phyloP scores from a whole-genome alignment of 2,797 vertebrate species.

The Catostomus latipinnis region DNA sequence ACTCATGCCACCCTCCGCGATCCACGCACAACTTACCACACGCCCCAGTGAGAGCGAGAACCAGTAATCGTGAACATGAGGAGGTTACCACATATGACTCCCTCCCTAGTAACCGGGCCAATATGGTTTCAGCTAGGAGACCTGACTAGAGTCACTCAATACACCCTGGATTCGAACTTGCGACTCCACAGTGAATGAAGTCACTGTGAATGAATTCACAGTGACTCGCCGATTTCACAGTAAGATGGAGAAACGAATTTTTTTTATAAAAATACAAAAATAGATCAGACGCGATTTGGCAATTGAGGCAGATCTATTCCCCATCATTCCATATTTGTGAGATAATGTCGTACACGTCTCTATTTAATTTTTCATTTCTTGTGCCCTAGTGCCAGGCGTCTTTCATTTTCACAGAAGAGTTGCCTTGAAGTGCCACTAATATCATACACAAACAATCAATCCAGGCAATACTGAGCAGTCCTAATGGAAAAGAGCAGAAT shows the following conservation, averaged over 20 bases:
- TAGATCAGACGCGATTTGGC: constrained; percentile 62
- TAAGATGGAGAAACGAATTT: background rate
- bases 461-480: constrained; percentile 75
- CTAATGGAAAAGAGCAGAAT: constrained; percentile 82
- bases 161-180: too few relatives aligned
- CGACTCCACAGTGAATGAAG: too few relatives aligned
- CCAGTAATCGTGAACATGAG: too few relatives aligned
- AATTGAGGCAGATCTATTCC: constrained; percentile 68
- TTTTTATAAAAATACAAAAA: background rate
- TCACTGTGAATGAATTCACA: constrained; percentile 18
- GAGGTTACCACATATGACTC: too few relatives aligned
- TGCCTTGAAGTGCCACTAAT: constrained; percentile 72
- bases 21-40: too few relatives aligned
- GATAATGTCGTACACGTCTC: constrained; percentile 66
- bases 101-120: too few relatives aligned
- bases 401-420: constrained; percentile 73
- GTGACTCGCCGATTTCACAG: background rate
- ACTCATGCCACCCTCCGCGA: too few relatives aligned
- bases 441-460: constrained; percentile 84
- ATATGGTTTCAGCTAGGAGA: too few relatives aligned
- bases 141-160: too few relatives aligned
- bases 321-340: constrained; percentile 61
- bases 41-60: too few relatives aligned
- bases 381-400: constrained; percentile 70
- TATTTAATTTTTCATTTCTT: constrained; percentile 69